A percentile compares a stretch with the other conserved stretches of the same genome.
These are phyloP conservation scores for Tortricodes alternella DNA, from an alignment of 2,888 invertebrate genomes.

Conservation along the genomic window DNA sequence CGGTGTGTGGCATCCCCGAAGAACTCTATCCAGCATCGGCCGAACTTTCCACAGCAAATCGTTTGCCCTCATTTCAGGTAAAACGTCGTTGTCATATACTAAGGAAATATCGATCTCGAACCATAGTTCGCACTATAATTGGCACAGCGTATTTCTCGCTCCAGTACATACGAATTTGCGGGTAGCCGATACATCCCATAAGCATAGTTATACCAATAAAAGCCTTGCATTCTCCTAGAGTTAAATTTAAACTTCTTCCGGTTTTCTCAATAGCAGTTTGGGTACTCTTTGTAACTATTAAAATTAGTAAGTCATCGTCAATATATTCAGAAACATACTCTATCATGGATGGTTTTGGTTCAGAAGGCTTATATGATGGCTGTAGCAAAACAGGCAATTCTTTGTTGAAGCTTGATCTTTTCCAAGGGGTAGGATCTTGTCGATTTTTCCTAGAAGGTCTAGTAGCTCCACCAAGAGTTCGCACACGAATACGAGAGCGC, in stretches of 20 bases:
- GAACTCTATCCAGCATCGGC: not conserved
- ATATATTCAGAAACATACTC: not conserved
- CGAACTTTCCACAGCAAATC: not conserved
- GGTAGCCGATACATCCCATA: not conserved
- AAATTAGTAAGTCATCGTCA: not conserved
- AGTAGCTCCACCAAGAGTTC: constrained; percentile 2
- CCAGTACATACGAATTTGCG: not conserved
- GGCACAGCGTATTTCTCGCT: not conserved
- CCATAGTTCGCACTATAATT: not conserved
- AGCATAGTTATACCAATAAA: not conserved
- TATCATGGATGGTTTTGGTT: not conserved
- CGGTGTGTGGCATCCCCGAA: constrained; percentile 1
- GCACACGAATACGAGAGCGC: not conserved
- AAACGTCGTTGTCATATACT: not conserved
- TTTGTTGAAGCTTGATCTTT: not conserved
- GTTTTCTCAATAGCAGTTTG: not conserved
- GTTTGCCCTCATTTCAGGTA: not conserved
- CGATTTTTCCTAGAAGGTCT: not conserved
- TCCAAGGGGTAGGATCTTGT: constrained; percentile 1
- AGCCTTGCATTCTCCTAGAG: not conserved
- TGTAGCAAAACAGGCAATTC: not conserved
- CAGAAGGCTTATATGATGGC: not conserved
- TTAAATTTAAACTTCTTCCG: not conserved
- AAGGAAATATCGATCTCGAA: not conserved
- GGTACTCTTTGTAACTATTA: not conserved